Evolutionary conservation across 2,888 invertebrate species (phyloP), one percentile per base, ranked within the genome.

Genomic region (Pteria penguin): DNA sequence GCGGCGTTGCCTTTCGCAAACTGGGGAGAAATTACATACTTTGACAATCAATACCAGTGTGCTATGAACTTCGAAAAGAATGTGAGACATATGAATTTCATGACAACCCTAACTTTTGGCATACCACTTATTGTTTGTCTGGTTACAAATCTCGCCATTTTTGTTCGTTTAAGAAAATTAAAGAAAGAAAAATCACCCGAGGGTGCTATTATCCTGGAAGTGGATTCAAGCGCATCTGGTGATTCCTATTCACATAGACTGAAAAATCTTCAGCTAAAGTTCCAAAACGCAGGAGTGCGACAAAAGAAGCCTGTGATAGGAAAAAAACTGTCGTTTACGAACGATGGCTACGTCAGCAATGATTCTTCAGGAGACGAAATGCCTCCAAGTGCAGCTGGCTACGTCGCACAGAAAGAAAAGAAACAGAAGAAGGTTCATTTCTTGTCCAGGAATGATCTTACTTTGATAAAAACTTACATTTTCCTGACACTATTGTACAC

Each of bases 181-280:
- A 69, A 80, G 22, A 75, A 67, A 55, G 72, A 75, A 27, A 73
- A 78, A 2, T 67, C 69, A 8, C 76, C 81, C 18, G 76, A 76
- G 18, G 81, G 82, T 3, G 80, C 70, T 0, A 78, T 86, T 1
- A 70, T 87, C 45, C 61, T 87, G n/a, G 84, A 87, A 69, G 78
- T 81, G 66, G 78, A 80, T 31, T 74, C 75, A 24, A 73, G 65
- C 1, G 75, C 79, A 2, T 66, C 63, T 5, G 84, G 82, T 0
- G 84, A 86, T 62, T 80, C 84, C 1, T 88, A 86, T 71, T 73
- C 84, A 0, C 85, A 86, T 29, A 80, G 82, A 58, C 76, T 87
- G 2, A 81, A 81, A 45, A 69, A 79, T 31, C 78, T 81, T 33
- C 82, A 86, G 29, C 63, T 76, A 29, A 85, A 79, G 57, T 84